Evolutionary conservation across 2,797 vertebrate genomes (phyloP).

Genomic region (Coccyzus lansbergi): DNA sequence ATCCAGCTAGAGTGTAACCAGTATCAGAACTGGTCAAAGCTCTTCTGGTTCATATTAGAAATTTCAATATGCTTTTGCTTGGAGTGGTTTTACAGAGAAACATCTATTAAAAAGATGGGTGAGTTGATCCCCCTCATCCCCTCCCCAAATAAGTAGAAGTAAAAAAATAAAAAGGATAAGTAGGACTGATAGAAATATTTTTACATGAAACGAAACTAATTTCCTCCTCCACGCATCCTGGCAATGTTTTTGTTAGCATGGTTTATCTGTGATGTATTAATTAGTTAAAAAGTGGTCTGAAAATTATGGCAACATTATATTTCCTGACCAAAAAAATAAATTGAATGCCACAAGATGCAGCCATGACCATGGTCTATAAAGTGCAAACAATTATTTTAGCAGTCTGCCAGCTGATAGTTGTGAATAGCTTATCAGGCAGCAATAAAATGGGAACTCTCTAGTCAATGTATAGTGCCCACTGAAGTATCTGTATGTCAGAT

Average conservation of each 20-base stretch:
- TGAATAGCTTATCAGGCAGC: background rate
- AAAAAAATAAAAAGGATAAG: background rate
- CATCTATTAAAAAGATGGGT: background rate
- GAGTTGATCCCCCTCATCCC: background rate
- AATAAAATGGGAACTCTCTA: background rate
- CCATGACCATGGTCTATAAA: background rate
- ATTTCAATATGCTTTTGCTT: constrained; percentile 38
- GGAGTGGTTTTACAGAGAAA: constrained; percentile 37
- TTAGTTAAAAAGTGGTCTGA: background rate
- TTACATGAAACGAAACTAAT: background rate
- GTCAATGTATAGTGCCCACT: background rate
- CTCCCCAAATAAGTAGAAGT: background rate
- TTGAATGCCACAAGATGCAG: background rate
- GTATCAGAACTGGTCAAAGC: background rate
- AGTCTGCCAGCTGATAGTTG: background rate
- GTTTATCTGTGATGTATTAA: background rate
- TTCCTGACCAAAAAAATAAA: background rate
- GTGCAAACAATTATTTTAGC: background rate
- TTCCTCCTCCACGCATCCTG: background rate
- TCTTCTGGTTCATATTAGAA: constrained; percentile 48
- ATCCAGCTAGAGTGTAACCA: constrained; percentile 5
- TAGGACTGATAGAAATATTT: background rate
- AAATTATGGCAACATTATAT: background rate
- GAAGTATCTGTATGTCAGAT: background rate
- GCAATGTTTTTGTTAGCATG: background rate